Percentiles rank a stretch among this genome's conserved stretches.
phyloP scores from a whole-genome alignment of 2,888 invertebrate genomes.

The Mesoligia furuncula region DNA sequence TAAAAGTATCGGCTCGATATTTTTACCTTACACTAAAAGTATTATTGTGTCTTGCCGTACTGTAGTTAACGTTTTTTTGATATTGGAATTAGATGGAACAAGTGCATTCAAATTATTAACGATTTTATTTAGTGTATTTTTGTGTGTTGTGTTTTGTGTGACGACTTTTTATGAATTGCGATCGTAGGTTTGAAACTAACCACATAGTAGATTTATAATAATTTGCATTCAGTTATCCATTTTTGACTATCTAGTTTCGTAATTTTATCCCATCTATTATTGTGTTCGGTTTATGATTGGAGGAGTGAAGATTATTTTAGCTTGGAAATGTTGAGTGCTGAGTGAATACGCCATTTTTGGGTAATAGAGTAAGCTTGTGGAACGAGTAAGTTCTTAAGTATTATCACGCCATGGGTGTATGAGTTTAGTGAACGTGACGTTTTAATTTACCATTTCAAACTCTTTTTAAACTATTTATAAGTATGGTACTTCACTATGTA shows the following conservation, averaged over 20 bases:
- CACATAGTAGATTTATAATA: slow-evolving; percentile 30
- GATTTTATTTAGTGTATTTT: slow-evolving; percentile 41
- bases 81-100: slow-evolving; percentile 59
- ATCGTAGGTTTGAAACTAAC: slow-evolving; percentile 43
- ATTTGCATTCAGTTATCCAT: slow-evolving; percentile 49
- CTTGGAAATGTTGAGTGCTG: slow-evolving; percentile 45
- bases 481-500: slow-evolving; percentile 55
- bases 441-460: slow-evolving; percentile 63
- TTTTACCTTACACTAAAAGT: slow-evolving; percentile 75
- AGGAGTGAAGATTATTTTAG: slow-evolving; percentile 25
- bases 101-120: slow-evolving; percentile 54
- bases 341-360: slow-evolving; percentile 50
- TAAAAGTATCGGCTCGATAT: slow-evolving; percentile 73
- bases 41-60: slow-evolving; percentile 81
- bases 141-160: slow-evolving; percentile 62
- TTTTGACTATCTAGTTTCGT: slow-evolving; percentile 43
- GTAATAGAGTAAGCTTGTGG: slow-evolving; percentile 50
- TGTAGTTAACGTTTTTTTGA: slow-evolving; percentile 57
- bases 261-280: slow-evolving; percentile 57
- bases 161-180: slow-evolving; percentile 26
- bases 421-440: slow-evolving; percentile 30
- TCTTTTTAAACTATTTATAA: slow-evolving; percentile 55
- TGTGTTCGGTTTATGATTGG: slow-evolving; percentile 44
- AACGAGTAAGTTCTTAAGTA: slow-evolving; percentile 52
- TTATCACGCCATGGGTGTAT: slow-evolving; percentile 55